Conservation (phyloP, 2,888 invertebrate species). For the Megamerina dolium region DNA sequence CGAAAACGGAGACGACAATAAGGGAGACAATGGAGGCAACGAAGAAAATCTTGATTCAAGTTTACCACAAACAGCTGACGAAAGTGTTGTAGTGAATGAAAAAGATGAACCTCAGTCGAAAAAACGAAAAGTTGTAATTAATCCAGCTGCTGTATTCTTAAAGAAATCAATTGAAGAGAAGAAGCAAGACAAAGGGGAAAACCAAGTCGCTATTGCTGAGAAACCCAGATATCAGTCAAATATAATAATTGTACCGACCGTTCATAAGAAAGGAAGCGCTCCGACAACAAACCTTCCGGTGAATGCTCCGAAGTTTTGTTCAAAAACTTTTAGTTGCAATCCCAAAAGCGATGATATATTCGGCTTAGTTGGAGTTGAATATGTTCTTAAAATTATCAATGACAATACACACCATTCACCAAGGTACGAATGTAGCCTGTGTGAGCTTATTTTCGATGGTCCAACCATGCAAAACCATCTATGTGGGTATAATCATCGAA, state of each 20-base stretch:
- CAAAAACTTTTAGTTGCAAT: conserved; percentile 21
- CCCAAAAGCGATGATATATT: conserved; percentile 23
- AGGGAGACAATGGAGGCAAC: conserved; percentile 8
- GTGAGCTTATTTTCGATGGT: conserved; percentile 70
- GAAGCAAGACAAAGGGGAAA: conserved; percentile 2
- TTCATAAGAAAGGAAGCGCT: conserved; percentile 16
- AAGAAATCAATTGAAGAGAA: neutral
- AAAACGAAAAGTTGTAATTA: conserved; percentile 13
- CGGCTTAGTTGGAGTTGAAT: conserved; percentile 65
- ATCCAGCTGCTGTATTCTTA: conserved; percentile 15
- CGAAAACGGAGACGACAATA: neutral
- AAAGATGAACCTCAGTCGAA: conserved; percentile 5
- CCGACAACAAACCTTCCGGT: neutral
- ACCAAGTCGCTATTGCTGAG: conserved; percentile 4
- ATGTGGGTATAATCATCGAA: conserved; percentile 68
- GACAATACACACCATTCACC: conserved; percentile 60
- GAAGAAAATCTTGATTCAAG: neutral
- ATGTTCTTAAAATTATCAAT: conserved; percentile 66
- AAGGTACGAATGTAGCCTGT: conserved; percentile 68
- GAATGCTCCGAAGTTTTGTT: conserved; percentile 27
- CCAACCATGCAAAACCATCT: conserved; percentile 72
- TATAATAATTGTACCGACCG: conserved; percentile 25
- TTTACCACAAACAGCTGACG: neutral
- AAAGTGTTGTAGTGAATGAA: neutral
- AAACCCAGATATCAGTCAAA: conserved; percentile 24